Percentiles rank a stretch among this genome's conserved stretches.
phyloP scores from a whole-genome alignment of 2,797 vertebrate species.

The Cyclura pinguis region DNA sequence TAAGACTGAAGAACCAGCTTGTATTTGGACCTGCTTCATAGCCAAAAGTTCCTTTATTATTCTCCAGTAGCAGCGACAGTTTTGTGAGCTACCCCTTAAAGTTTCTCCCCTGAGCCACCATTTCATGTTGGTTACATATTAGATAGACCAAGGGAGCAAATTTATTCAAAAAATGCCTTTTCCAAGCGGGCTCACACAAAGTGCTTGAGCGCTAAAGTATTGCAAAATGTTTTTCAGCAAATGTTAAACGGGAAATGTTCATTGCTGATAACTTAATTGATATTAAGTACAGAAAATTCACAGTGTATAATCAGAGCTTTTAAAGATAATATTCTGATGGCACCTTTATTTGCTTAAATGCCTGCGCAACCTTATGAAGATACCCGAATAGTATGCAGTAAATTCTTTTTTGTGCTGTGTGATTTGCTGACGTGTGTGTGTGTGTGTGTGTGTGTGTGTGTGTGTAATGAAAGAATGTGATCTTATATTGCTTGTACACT shows the following conservation, averaged over 20 bases:
- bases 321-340: slow-evolving; percentile 63
- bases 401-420: slow-evolving; percentile 20
- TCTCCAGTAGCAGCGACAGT: not conserved
- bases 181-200: not conserved
- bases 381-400: not conserved
- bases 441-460: too few relatives aligned
- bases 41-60: not conserved
- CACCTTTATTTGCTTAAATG: slow-evolving; percentile 52
- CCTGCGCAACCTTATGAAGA: slow-evolving; percentile 50
- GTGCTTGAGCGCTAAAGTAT: not conserved
- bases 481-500: accelerated
- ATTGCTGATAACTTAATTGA: slow-evolving; percentile 63
- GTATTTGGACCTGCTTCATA: not conserved
- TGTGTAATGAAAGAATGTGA: not conserved
- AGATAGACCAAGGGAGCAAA: not conserved
- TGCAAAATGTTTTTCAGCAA: slow-evolving; percentile 20
- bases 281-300: slow-evolving; percentile 52
- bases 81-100: not conserved
- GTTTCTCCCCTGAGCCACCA: too few relatives aligned
- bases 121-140: not conserved
- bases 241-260: slow-evolving; percentile 62
- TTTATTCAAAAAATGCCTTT: not conserved
- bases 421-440: too few relatives aligned
- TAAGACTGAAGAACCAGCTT: not conserved
- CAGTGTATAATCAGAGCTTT: slow-evolving; percentile 65